These are phyloP conservation scores for Cyclopterus lumpus DNA, from an alignment of 2,797 vertebrate species.

Conservation along the genomic window DNA sequence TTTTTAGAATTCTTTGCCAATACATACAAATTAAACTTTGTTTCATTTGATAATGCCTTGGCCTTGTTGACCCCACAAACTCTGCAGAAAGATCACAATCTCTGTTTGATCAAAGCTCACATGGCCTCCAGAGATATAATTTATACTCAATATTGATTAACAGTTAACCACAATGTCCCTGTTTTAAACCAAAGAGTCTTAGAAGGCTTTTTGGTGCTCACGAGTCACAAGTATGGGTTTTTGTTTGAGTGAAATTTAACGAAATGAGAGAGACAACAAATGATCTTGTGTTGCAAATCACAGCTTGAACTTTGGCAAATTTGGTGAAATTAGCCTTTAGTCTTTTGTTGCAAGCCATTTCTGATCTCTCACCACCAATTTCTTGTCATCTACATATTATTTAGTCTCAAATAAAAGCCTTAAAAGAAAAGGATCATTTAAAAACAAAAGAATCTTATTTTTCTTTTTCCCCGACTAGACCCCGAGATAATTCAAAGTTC, in stretches of 20 bases:
- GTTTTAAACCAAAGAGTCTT: not conserved
- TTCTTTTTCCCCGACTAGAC: no score
- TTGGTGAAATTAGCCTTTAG: not conserved
- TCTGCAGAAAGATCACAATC: not conserved
- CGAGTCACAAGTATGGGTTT: not conserved
- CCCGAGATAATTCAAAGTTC: no score
- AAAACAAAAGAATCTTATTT: no score
- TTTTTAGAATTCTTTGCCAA: not conserved
- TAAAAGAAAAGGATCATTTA: not conserved
- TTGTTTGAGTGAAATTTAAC: not conserved
- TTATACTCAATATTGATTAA: not conserved
- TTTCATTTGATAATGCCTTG: not conserved
- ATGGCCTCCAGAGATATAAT: not conserved
- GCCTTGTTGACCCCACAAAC: not conserved
- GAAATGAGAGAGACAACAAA: not conserved
- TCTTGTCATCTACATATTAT: not conserved
- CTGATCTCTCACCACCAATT: not conserved
- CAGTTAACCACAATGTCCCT: not conserved
- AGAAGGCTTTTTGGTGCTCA: not conserved
- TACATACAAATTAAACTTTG: conserved; percentile 3
- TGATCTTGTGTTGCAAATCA: not conserved
- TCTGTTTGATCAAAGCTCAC: not conserved
- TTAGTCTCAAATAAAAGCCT: not conserved
- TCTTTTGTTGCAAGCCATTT: not conserved
- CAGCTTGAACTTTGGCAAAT: not conserved